These are phyloP conservation scores for Thinocorus orbignyianus DNA, from an alignment of 2,113 vertebrate genomes.

Conservation along the genomic window DNA sequence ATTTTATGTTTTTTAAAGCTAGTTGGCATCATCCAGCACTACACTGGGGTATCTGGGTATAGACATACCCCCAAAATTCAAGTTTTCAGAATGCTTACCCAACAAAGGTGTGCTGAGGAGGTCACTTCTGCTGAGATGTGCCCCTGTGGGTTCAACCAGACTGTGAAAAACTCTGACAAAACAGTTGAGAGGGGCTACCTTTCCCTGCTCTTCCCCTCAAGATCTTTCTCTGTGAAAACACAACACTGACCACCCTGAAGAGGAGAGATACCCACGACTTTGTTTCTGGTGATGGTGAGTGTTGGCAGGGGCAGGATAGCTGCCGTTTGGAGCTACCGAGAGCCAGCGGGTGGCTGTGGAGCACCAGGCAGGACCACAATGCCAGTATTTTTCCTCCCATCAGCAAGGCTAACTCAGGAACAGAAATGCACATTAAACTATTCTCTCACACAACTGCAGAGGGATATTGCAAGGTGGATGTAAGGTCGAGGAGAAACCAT, in stretches of 20 bases:
- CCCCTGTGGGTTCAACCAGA: rapidly evolving
- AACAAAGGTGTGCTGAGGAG: neutral
- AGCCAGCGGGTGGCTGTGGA: neutral
- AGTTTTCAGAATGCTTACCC: neutral
- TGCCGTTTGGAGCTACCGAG: neutral
- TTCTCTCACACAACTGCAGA: neutral
- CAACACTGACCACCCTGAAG: neutral
- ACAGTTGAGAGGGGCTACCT: neutral
- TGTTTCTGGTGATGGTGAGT: neutral
- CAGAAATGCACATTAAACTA: neutral
- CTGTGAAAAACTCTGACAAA: neutral
- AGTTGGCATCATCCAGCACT: neutral
- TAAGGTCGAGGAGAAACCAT: neutral
- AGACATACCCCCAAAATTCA: neutral
- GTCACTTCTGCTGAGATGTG: neutral
- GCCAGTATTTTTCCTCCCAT: neutral
- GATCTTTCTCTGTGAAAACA: neutral
- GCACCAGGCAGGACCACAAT: neutral
- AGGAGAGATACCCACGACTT: neutral
- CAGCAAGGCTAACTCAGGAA: neutral
- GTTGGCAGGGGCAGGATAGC: neutral
- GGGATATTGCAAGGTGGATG: neutral
- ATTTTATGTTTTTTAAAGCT: neutral
- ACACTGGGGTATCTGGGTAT: neutral
- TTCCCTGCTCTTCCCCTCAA: neutral